Evolutionary conservation across 2,888 invertebrate genomes (phyloP), one percentile per base, ranked within the genome.

Genomic region (Ectemnius continuus): DNA sequence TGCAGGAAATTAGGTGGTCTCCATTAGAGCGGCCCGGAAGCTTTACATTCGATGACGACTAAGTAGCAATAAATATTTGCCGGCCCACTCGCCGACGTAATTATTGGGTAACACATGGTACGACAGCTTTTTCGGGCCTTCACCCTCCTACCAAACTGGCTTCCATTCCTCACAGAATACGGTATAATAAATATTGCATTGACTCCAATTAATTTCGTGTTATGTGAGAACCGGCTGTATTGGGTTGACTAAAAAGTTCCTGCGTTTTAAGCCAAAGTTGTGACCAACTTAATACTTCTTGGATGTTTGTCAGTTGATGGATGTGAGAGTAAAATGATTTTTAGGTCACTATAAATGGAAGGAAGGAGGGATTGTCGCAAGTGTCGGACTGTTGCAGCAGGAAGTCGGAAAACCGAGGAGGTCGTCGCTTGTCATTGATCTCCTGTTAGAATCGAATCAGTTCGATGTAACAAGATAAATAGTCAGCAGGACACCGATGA

Each of bases 381-480:
- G 62, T 20, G 23, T 58, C 73, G 65, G 52, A 62, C 46, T 59
- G 61, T 66, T 18, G 71, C 62, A 72, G 69, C 76, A 75, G 78
- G 83, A 76, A 83, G 84, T 75, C 75, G 84, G 73, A 78, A 81
- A 83, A 80, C 67, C 74, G 70, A 60, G 75, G 75, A 72, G 76
- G 78, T 78, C 77, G 78, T 78, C 77, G 81, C 64, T 67, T 79
- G 83, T 85, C 86, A 85, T 87, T 85, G 87, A 87, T 88, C 87
- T 85, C 84, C 82, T 80, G 84, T 87, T 87, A 88, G 84, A 88
- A 87, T 88, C 84, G 86, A 85, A 87, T 88, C 85, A 84, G 79
- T 83, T 83, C 78, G 82, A 85, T 87, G 84, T 87, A 87, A 88
- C 85, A 87, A 88, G 88, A 88, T 88, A 87, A 88, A 88, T 88